Percentiles rank a stretch among this genome's conserved stretches.
phyloP scores from a whole-genome alignment of 2,888 invertebrate genomes.

The Hedychridium roseum region DNA sequence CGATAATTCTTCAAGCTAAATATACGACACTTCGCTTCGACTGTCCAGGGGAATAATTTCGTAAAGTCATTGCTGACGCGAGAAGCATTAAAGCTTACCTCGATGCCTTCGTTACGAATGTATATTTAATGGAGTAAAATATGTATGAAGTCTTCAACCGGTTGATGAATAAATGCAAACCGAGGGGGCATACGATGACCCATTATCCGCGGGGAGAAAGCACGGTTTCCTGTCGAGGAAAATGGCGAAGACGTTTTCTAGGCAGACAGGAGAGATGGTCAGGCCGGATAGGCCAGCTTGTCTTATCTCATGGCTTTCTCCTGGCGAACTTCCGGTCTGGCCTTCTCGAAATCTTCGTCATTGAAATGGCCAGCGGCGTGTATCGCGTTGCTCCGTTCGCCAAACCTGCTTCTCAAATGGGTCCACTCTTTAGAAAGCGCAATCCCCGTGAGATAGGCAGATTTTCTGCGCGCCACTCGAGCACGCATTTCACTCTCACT shows the following conservation, averaged over 20 bases:
- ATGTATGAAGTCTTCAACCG: too few relatives aligned
- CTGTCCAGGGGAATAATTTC: too few relatives aligned
- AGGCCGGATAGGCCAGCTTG: neutral
- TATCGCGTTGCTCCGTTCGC: neutral
- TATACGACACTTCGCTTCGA: too few relatives aligned
- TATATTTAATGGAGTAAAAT: too few relatives aligned
- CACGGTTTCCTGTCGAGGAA: too few relatives aligned
- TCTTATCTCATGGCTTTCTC: constrained; percentile 12
- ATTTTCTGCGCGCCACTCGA: constrained; percentile 3
- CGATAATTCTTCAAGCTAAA: too few relatives aligned
- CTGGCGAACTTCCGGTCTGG: constrained; percentile 3
- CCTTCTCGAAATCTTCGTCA: constrained; percentile 8
- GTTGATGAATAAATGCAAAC: too few relatives aligned
- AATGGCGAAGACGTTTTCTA: too few relatives aligned
- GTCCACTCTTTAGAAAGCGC: constrained; percentile 35
- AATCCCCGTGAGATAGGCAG: constrained; percentile 6
- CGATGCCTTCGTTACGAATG: constrained; percentile 6
- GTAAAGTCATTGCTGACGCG: neutral
- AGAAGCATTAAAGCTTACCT: constrained; percentile 9
- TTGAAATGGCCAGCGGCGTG: neutral
- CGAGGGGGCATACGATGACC: too few relatives aligned
- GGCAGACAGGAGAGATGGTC: too few relatives aligned
- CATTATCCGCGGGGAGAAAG: too few relatives aligned
- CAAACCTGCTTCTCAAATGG: constrained; percentile 14
- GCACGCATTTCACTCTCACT: constrained; percentile 6